Percentiles rank a stretch among this genome's conserved stretches.
Evolutionary conservation across 2,113 vertebrate species (phyloP).

Genomic region (Himantopus leucocephalus): DNA sequence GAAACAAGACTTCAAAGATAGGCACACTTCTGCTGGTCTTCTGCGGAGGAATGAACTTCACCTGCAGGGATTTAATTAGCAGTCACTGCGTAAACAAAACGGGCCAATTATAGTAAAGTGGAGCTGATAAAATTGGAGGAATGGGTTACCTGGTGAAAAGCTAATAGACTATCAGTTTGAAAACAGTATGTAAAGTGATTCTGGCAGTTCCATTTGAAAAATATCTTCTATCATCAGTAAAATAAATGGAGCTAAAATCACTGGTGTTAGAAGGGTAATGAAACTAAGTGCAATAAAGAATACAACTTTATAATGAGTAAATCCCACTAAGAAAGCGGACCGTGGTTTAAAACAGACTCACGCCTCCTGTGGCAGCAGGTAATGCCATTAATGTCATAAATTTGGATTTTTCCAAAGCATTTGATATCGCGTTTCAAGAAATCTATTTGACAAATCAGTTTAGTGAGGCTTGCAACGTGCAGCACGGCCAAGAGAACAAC

Average conservation of each 20-base stretch:
- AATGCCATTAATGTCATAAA: slow-evolving; percentile 13
- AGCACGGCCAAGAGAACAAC: neutral
- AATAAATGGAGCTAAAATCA: slow-evolving; percentile 46
- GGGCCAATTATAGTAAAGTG: neutral
- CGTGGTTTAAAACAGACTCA: neutral
- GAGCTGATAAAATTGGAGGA: slow-evolving; percentile 12
- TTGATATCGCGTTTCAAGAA: slow-evolving; percentile 23
- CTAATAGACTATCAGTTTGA: slow-evolving; percentile 35
- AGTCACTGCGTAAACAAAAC: neutral
- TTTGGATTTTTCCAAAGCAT: slow-evolving; percentile 32
- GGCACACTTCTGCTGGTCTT: neutral
- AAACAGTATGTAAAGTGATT: slow-evolving; percentile 40
- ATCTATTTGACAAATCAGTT: slow-evolving; percentile 52
- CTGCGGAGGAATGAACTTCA: neutral
- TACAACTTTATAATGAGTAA: neutral
- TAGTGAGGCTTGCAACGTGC: neutral
- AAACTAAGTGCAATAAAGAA: neutral
- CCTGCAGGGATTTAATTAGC: slow-evolving; percentile 39
- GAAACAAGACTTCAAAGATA: neutral
- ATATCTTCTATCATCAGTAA: slow-evolving; percentile 41
- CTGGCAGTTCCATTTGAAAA: slow-evolving; percentile 55
- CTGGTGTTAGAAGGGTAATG: slow-evolving; percentile 20
- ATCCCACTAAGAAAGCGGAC: neutral
- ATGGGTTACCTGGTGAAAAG: slow-evolving; percentile 29
- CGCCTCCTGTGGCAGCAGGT: slow-evolving; percentile 17